Evolutionary conservation across 2,888 invertebrate genomes (phyloP), one percentile per base, ranked within the genome.

Genomic region (Gymnocheta viridis): DNA sequence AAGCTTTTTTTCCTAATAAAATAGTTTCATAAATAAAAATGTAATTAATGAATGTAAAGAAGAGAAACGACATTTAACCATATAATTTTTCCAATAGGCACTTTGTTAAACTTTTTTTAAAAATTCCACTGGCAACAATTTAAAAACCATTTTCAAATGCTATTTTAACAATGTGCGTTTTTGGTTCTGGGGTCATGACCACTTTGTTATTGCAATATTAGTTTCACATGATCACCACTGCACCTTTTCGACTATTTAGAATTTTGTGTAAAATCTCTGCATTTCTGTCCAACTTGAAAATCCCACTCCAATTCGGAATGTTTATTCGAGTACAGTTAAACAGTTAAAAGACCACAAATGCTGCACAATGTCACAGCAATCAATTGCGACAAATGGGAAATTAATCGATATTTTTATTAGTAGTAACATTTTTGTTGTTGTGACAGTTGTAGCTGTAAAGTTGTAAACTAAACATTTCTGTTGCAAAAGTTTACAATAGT

Each of bases 331-430:
- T n/a, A n/a, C n/a, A n/a, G n/a, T n/a, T 32, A 5, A 22, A 29
- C 32, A 24, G 27, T 32, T 60, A 29, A 78, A 62, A 35, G 54
- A 54, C 44, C 56, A 56, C 56, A 72, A 72, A 79, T 12, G 49
- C 74, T 27, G 73, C 49, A 66, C 66, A 76, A 80, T 72, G 69
- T 66, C 74, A 69, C 82, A 64, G 38, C 60, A 56, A 77, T 81
- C 83, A 76, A 81, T 84, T 84, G 77, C 54, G 83, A 84, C 83
- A 84, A 84, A 84, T 84, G 72, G 72, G 72, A 84, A 84, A 81
- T 84, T 84, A 84, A 84, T 81, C 83, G 83, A 35, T 72, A 64
- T 58, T 69, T 62, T 58, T 73, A 29, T 27, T 64, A 17, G 12
- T 19, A 14, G 10, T 58, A 38, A 29, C 58, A 38, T 7, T n/a